Evolutionary conservation across 2,113 vertebrate species (phyloP).

Genomic region (Microcebus murinus): DNA sequence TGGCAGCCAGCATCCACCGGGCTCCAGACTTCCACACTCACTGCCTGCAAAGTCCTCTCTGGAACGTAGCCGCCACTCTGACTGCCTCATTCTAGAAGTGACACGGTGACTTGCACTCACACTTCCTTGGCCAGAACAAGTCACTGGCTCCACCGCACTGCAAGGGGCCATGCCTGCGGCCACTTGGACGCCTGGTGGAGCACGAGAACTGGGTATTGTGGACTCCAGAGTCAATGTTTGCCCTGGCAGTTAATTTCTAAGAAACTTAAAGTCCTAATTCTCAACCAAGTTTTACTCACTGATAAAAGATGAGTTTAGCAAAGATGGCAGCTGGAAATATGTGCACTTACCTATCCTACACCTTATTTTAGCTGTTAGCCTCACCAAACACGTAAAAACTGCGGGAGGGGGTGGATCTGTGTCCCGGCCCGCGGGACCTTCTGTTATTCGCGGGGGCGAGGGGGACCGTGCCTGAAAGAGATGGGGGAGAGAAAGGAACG

Average conservation of each 20-base stretch:
- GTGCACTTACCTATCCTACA: neutral
- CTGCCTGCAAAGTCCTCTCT: neutral
- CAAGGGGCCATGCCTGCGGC: neutral
- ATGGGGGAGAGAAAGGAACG: no score
- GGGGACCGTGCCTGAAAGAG: no score
- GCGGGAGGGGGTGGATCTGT: neutral
- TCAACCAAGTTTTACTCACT: neutral
- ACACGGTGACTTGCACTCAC: neutral
- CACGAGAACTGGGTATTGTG: neutral
- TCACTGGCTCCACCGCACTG: no score
- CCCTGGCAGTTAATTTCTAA: neutral
- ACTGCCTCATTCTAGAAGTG: neutral
- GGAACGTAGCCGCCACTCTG: neutral
- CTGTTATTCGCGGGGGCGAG: no score
- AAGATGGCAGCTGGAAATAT: neutral
- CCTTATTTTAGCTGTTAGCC: neutral
- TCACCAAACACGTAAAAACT: neutral
- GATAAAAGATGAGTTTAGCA: neutral
- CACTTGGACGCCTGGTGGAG: rapidly evolving
- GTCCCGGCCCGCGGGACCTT: no score
- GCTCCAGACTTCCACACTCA: neutral
- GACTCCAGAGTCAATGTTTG: neutral
- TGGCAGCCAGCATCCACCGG: no score
- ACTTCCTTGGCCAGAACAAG: no score
- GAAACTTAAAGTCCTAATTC: neutral